Percentiles rank a stretch among this genome's conserved stretches.
Evolutionary conservation across 2,113 vertebrate genomes (phyloP).

Genomic region (Spea bombifrons): DNA sequence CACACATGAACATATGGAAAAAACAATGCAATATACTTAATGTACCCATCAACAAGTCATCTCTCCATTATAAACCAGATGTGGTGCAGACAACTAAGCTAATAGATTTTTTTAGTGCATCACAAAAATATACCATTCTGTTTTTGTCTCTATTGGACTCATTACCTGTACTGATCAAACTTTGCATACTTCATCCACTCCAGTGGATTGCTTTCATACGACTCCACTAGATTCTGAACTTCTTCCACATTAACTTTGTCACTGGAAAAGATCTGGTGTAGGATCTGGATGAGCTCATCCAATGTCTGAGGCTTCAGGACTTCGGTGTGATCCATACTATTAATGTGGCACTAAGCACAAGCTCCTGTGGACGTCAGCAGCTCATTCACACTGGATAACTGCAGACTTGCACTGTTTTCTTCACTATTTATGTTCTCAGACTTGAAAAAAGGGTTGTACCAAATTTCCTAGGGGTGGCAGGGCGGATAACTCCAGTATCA

Average conservation of each 20-base stretch:
- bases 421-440: constrained; percentile 59
- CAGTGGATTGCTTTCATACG: constrained; percentile 81
- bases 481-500: constrained; percentile 16
- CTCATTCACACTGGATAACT: constrained; percentile 20
- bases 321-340: constrained; percentile 73
- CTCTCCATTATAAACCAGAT: too few species aligned
- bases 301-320: constrained; percentile 73
- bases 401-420: not conserved
- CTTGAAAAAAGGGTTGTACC: constrained; percentile 58
- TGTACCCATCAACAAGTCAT: too few species aligned
- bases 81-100: too few species aligned
- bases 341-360: constrained; percentile 3
- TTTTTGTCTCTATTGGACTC: not conserved
- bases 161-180: constrained; percentile 89
- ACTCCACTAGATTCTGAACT: constrained; percentile 84
- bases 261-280: constrained; percentile 77
- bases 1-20: too few species aligned
- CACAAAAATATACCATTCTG: too few species aligned
- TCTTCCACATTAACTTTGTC: constrained; percentile 82
- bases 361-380: not conserved
- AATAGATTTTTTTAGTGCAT: too few species aligned
- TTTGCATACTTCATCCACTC: constrained; percentile 84
- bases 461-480: constrained; percentile 49
- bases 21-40: too few species aligned
- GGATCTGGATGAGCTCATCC: constrained; percentile 74